These are phyloP conservation scores for Cyrtodaria siliqua DNA, from an alignment of 2,888 invertebrate species.

Conservation along the genomic window DNA sequence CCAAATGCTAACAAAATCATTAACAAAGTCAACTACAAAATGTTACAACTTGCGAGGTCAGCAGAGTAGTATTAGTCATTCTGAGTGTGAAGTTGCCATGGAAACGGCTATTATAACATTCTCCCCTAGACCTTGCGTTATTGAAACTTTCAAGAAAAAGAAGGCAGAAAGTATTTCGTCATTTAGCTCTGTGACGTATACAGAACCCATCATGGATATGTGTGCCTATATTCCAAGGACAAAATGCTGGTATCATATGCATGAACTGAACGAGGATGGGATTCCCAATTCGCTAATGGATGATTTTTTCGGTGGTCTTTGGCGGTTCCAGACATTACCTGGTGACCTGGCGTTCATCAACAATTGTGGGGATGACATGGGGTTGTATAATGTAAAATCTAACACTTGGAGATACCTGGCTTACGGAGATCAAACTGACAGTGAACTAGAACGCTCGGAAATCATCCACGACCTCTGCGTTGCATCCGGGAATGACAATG, in stretches of 20 bases:
- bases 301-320: constrained; percentile 15
- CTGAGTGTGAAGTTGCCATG: constrained; percentile 3
- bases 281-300: neutral
- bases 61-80: neutral
- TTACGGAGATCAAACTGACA: constrained; percentile 14
- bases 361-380: constrained; percentile 35
- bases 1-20: constrained; percentile 14
- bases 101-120: constrained; percentile 45
- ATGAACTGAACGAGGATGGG: constrained; percentile 34
- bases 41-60: constrained; percentile 16
- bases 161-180: neutral
- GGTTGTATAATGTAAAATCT: constrained; percentile 34
- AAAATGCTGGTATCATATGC: constrained; percentile 40
- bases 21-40: constrained; percentile 4
- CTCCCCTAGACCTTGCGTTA: constrained; percentile 44
- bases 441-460: constrained; percentile 1
- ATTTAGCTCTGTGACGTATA: neutral
- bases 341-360: constrained; percentile 42
- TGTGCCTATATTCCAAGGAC: constrained; percentile 47
- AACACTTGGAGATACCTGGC: constrained; percentile 25
- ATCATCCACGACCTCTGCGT: constrained; percentile 40
- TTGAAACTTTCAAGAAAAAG: constrained; percentile 18
- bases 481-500: constrained; percentile 20
- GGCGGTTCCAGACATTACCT: constrained; percentile 27
- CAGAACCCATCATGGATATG: constrained; percentile 44